A percentile compares a stretch with the other conserved stretches of the same genome.
These are phyloP conservation scores for Xestia ashworthii DNA, from an alignment of 2,888 invertebrate species.

Conservation along the genomic window DNA sequence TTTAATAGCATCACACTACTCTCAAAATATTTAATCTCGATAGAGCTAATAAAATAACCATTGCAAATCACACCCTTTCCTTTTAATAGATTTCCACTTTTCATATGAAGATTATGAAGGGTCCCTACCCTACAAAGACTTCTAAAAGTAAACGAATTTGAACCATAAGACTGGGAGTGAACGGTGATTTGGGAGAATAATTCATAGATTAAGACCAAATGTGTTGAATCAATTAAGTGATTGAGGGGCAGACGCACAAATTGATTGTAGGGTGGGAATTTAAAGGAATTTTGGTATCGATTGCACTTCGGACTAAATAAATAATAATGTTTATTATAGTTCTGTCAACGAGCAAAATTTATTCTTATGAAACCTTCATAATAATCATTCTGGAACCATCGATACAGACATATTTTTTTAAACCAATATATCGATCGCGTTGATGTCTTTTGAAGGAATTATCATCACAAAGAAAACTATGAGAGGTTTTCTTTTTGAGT, in stretches of 20 bases:
- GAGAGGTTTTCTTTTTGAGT: too few species aligned
- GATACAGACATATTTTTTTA: too few species aligned
- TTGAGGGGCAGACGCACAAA: slow-evolving; percentile 75
- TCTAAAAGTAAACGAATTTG: slow-evolving; percentile 24
- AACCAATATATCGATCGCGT: slow-evolving; percentile 14
- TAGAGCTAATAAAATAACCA: slow-evolving; percentile 88
- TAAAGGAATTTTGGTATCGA: slow-evolving; percentile 49
- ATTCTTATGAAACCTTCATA: not conserved
- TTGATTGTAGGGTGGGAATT: slow-evolving; percentile 54
- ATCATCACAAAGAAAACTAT: too few species aligned
- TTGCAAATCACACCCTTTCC: slow-evolving; percentile 87
- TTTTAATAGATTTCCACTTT: slow-evolving; percentile 81
- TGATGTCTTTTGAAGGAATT: slow-evolving; percentile 30
- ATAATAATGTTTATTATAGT: not conserved
- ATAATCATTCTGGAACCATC: too few species aligned
- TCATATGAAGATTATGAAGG: slow-evolving; percentile 71
- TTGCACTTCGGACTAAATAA: slow-evolving; percentile 14
- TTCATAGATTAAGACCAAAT: slow-evolving; percentile 72
- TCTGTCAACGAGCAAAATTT: slow-evolving; percentile 1
- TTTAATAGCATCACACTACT: slow-evolving; percentile 64
- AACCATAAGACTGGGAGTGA: slow-evolving; percentile 27
- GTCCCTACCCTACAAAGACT: slow-evolving; percentile 49
- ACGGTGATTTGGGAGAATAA: slow-evolving; percentile 33
- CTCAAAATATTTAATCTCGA: slow-evolving; percentile 82
- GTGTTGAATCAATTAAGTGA: slow-evolving; percentile 87